Base-by-base conservation (phyloP, 2,797 vertebrate genomes). In the Heteromormyrus szaboi region DNA sequence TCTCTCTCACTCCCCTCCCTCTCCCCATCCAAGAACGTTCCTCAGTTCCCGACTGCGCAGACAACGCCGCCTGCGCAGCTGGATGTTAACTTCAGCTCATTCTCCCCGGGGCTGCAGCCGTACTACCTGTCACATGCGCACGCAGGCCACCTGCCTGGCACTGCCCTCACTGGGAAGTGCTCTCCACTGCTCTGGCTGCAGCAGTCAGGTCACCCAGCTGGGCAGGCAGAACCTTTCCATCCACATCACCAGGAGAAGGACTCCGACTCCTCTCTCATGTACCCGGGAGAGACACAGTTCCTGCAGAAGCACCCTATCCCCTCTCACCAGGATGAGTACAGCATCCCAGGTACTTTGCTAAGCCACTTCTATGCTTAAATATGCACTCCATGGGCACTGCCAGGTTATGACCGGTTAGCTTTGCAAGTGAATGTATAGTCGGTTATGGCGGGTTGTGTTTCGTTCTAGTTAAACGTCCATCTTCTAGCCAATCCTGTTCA, bases 1-100 rank as follows among this genome's bases (percentile, higher is more conserved):
- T 93, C 6, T 92, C 94, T 83, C 94, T 94, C 86, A 90, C 94
- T 50, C 90, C 93, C 0, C 91, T 93, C 0, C 92, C 93, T 76
- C 93, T 95, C 91, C 90, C 95, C 87, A 91, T 94, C 91, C 29
- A 56, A 41, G 44, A 54, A 46, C 54, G 29, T 68, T 41, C 17
- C 88, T 1, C 87, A 90, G 88, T 89, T 90, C 87, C 85, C 90
- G 17, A 8, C 41, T 8, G 54, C 11, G 11, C 53, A 89, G 76
- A 54, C 76, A 2, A 37, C 76, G 44, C 54, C 50, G 41, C 44
- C 89, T 29, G 90, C 0, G 19, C 91, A 0, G 88, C 33, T 88
- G 83, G 84, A 83, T 50, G 12, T 86, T 86, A 87, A 65, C 89
- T 93, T 29, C 92, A 93, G 91, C 1, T 93, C 53, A 56, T 85